Evolutionary conservation across 2,888 invertebrate genomes (phyloP).

Genomic region (Lobophora halterata): DNA sequence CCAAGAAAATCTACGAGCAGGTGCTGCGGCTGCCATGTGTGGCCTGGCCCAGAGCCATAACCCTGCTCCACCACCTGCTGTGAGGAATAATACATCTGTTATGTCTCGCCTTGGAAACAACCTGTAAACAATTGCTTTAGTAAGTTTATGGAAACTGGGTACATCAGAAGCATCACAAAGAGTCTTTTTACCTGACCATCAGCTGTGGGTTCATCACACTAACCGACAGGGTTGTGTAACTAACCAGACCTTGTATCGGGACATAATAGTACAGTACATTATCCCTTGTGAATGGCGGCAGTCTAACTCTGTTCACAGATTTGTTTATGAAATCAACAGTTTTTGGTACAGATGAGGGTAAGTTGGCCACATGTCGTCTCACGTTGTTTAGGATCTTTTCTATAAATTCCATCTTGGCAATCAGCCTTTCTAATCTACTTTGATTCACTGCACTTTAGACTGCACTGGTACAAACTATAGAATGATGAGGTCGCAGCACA

Average conservation of each 20-base stretch:
- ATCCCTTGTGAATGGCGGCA: conserved; percentile 86
- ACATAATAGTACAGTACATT: conserved; percentile 88
- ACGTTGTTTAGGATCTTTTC: conserved; percentile 61
- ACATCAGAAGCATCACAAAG: background rate
- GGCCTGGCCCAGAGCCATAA: conserved; percentile 91
- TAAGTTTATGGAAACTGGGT: background rate
- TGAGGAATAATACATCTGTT: conserved; percentile 90
- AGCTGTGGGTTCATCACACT: conserved; percentile 92
- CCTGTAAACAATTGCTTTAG: conserved; percentile 66
- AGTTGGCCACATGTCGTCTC: conserved; percentile 48
- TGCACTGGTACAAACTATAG: conserved; percentile 34
- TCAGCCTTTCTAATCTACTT: conserved; percentile 1
- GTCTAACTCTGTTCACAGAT: conserved; percentile 58
- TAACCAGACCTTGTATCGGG: conserved; percentile 87
- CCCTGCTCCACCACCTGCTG: conserved; percentile 90
- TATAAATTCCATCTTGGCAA: conserved; percentile 60
- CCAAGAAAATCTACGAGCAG: conserved; percentile 83
- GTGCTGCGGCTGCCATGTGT: conserved; percentile 85
- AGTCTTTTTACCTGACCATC: conserved; percentile 81
- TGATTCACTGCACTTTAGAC: conserved; percentile 42
- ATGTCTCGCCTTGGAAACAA: conserved; percentile 87
- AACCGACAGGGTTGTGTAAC: conserved; percentile 89
- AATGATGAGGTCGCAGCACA: conserved; percentile 61
- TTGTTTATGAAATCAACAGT: conserved; percentile 63
- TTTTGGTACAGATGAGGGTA: conserved; percentile 58